Evolutionary conservation across 2,113 vertebrate genomes (phyloP).

Genomic region (Phylloscopus trochiloides): DNA sequence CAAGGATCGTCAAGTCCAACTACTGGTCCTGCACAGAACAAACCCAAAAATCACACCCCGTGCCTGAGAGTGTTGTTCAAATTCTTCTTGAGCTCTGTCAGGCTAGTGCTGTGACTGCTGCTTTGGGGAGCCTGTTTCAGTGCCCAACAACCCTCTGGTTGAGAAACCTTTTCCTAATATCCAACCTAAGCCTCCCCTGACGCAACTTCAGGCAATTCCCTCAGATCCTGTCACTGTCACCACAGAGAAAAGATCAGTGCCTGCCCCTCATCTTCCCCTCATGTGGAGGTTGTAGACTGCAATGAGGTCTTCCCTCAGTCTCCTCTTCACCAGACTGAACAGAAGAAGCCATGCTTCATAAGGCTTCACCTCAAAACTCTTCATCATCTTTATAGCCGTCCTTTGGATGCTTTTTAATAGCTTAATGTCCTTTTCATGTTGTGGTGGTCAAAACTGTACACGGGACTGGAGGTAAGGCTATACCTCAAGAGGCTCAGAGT

Average conservation of each 20-base stretch:
- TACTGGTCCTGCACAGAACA: neutral
- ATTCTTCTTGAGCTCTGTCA: neutral
- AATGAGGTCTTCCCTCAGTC: neutral
- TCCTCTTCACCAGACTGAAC: neutral
- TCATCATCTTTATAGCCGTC: neutral
- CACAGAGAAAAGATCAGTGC: no score
- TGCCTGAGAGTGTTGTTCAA: neutral
- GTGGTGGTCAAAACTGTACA: neutral
- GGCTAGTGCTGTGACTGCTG: no score
- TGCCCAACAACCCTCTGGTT: neutral
- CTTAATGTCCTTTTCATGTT: neutral
- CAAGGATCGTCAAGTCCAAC: neutral
- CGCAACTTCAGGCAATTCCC: neutral
- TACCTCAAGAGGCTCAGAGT: neutral
- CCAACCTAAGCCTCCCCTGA: neutral
- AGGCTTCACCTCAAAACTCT: neutral
- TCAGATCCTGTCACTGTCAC: neutral
- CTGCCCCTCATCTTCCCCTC: no score
- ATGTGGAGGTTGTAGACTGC: neutral
- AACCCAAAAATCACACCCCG: neutral
- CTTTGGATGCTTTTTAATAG: neutral
- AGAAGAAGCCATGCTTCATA: neutral
- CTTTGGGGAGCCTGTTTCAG: neutral
- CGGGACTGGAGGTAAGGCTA: rapidly evolving
- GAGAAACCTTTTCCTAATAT: rapidly evolving